Conservation (phyloP, 2,888 invertebrate genomes). For the Nomada hirtipes region DNA sequence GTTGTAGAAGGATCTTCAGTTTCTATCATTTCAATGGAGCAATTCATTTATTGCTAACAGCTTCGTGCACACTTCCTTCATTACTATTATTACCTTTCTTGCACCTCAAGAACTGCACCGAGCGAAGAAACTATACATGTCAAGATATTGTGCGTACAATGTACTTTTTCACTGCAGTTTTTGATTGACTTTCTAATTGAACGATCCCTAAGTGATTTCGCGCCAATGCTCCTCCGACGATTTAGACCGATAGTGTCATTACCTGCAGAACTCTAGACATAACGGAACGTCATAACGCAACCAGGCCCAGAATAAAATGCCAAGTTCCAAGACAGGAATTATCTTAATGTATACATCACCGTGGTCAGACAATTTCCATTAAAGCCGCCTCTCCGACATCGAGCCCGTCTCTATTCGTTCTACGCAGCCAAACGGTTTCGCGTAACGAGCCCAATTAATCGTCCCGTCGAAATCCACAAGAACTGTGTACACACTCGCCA, state of each 20-base stretch:
- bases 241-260: not conserved
- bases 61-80: too few relatives aligned
- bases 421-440: not conserved
- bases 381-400: not conserved
- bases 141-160: too few relatives aligned
- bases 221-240: too few relatives aligned
- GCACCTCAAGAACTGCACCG: too few relatives aligned
- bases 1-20: too few relatives aligned
- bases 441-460: constrained; percentile 31
- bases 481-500: not conserved
- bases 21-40: too few relatives aligned
- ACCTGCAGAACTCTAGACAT: not conserved
- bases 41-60: too few relatives aligned
- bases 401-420: constrained; percentile 1
- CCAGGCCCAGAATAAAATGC: not conserved
- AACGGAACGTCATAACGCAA: not conserved
- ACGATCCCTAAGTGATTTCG: too few relatives aligned
- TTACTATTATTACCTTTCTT: too few relatives aligned
- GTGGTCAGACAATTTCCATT: not conserved
- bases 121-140: too few relatives aligned
- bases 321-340: not conserved
- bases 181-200: too few relatives aligned
- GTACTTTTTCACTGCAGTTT: too few relatives aligned
- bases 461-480: constrained; percentile 21
- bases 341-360: not conserved